Percentiles rank a stretch among this genome's conserved stretches.
Conservation (phyloP, 2,797 vertebrate genomes). For the Halcyon smyrnensis region DNA sequence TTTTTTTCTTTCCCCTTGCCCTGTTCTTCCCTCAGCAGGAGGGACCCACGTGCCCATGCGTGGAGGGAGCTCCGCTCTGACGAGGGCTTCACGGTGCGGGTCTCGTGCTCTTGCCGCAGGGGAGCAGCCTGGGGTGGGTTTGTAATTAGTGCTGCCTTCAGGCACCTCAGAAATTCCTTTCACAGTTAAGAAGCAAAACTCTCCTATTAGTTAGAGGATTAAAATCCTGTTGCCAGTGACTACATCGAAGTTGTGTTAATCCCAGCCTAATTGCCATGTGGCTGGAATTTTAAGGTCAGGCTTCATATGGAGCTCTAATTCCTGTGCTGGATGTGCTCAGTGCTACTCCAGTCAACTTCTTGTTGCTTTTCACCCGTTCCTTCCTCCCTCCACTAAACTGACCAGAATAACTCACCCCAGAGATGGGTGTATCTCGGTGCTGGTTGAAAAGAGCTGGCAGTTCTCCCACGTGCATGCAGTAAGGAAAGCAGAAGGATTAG, state of each 20-base stretch:
- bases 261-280: conserved; percentile 39
- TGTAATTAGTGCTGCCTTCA: conserved; percentile 39
- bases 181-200: neutral
- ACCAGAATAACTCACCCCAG: neutral
- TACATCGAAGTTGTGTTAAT: conserved; percentile 40
- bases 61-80: neutral
- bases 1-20: too few species aligned
- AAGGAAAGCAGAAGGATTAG: neutral
- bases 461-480: neutral
- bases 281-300: conserved; percentile 46
- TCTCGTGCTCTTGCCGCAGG: neutral
- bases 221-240: conserved; percentile 25
- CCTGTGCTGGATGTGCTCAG: neutral
- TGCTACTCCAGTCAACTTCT: neutral
- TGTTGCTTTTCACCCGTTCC: neutral
- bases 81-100: fast-evolving
- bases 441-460: neutral
- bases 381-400: neutral
- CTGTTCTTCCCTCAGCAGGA: neutral
- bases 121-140: neutral
- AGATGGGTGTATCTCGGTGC: neutral
- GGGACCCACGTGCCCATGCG: neutral
- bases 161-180: conserved; percentile 21
- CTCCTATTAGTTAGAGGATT: conserved; percentile 34
- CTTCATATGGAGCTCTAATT: conserved; percentile 12